A percentile compares a stretch with the other conserved stretches of the same genome.
Conservation (phyloP, 2,113 vertebrate species). For the Psammodynastes pulverulentus region DNA sequence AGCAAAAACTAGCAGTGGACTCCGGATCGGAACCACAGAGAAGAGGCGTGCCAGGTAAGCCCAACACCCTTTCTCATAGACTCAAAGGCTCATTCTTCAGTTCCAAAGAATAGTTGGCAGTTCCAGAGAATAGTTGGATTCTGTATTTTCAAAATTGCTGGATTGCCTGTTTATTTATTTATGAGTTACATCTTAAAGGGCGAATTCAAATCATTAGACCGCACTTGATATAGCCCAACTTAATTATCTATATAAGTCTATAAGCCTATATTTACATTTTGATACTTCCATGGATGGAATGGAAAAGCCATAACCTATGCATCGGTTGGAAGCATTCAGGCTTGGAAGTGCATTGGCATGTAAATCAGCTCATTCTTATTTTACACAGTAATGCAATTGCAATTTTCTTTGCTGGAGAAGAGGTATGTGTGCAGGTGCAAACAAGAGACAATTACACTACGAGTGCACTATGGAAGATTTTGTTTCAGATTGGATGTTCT, state of each 20-base stretch:
- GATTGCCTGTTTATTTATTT: neutral
- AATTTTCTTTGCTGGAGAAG: neutral
- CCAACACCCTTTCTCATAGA: no score
- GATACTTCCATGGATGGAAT: neutral
- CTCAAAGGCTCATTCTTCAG: neutral
- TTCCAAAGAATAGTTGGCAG: neutral
- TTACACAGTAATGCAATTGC: neutral
- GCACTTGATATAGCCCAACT: neutral
- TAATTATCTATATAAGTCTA: neutral
- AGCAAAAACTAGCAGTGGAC: no score
- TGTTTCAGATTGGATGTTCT: neutral
- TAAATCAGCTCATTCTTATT: neutral
- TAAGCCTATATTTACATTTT: neutral
- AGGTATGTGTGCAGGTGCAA: neutral
- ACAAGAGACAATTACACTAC: neutral
- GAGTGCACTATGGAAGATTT: neutral
- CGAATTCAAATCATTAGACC: neutral
- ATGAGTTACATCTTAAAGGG: neutral
- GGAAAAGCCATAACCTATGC: neutral
- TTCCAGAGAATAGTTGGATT: neutral
- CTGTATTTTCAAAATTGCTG: neutral
- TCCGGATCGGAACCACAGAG: no score
- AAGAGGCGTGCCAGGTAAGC: no score
- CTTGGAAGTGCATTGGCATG: neutral
- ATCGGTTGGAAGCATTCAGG: neutral